phyloP scores from a whole-genome alignment of 1,140 invertebrate genomes.

The Rhopalosiphum maidis region DNA sequence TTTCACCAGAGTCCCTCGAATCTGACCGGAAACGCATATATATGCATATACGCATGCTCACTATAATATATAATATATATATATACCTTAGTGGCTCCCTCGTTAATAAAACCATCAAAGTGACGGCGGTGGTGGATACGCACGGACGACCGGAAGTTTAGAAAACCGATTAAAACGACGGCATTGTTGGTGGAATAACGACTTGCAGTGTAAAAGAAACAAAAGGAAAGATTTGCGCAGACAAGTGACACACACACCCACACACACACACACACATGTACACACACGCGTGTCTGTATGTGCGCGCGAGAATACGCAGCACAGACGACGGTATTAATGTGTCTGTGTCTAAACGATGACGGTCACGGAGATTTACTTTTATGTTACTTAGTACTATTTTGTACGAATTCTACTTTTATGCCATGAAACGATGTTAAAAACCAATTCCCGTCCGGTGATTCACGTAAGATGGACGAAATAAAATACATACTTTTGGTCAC shows the following conservation, averaged over 20 bases:
- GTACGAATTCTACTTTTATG: neutral
- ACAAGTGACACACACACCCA: neutral
- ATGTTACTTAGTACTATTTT: neutral
- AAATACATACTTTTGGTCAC: neutral
- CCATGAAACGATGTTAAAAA: neutral
- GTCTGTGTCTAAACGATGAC: neutral
- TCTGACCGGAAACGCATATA: neutral
- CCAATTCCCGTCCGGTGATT: neutral
- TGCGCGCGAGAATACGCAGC: too few relatives aligned
- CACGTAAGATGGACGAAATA: too few relatives aligned
- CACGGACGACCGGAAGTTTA: neutral
- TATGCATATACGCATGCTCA: neutral
- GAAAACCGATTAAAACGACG: neutral
- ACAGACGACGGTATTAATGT: neutral
- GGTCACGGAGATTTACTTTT: neutral
- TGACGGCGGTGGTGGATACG: neutral
- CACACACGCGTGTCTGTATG: too few relatives aligned
- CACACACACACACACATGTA: too few relatives aligned
- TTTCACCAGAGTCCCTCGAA: neutral
- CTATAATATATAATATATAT: neutral
- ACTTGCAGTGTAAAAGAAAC: neutral
- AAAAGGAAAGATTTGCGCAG: neutral
- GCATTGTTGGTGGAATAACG: neutral
- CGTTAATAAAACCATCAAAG: neutral
- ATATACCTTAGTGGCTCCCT: neutral